Percentiles rank a stretch among this genome's conserved stretches.
phyloP scores from a whole-genome alignment of 2,113 vertebrate species.

The Poicephalus meyeri region DNA sequence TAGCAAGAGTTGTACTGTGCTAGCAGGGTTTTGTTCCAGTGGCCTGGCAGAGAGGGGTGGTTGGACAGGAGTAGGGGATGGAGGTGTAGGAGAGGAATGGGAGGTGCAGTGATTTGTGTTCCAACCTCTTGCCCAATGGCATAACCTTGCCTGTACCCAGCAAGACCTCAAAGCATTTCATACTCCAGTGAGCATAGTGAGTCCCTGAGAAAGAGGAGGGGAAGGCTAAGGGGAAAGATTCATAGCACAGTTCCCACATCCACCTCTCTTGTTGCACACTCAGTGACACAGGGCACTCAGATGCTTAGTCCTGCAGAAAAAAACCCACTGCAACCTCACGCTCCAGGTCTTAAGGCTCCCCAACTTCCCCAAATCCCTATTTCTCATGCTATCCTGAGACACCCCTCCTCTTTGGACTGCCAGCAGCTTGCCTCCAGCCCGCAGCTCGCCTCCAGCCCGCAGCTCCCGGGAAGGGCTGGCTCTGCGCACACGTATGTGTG shows the following conservation, averaged over 20 bases:
- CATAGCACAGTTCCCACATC: neutral
- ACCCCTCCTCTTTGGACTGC: neutral
- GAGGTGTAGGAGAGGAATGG: neutral
- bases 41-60: neutral
- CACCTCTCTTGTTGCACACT: neutral
- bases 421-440: neutral
- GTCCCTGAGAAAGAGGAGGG: neutral
- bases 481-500: no score
- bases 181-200: rapidly evolving
- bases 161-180: neutral
- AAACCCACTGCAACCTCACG: rapidly evolving
- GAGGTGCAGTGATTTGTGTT: neutral
- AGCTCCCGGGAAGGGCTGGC: neutral
- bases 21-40: conserved; percentile 6
- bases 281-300: rapidly evolving
- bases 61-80: neutral
- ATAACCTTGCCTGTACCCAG: neutral
- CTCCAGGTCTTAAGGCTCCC: neutral
- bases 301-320: neutral
- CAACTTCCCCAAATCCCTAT: rapidly evolving
- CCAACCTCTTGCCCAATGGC: neutral
- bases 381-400: neutral
- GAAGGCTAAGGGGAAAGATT: neutral
- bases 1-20: neutral
- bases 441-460: neutral